These are phyloP conservation scores for Dasyurus viverrinus DNA, from an alignment of 2,113 vertebrate genomes.

Conservation along the genomic window DNA sequence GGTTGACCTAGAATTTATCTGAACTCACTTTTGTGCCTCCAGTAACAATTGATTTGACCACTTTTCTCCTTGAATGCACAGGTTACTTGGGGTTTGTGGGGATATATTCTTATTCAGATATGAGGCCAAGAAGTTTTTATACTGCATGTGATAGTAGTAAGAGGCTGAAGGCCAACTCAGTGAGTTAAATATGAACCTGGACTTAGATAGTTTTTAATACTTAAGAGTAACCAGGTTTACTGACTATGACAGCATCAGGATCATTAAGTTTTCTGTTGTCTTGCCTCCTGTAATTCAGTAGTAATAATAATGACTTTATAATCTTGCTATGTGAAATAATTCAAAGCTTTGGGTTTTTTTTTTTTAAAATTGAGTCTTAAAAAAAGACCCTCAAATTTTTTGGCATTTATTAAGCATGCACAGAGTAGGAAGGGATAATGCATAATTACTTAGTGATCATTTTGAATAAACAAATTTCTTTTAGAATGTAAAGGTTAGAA, in stretches of 20 bases:
- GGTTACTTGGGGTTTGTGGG: neutral
- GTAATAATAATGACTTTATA: slow-evolving; percentile 31
- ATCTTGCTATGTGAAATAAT: slow-evolving; percentile 26
- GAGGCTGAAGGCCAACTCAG: neutral
- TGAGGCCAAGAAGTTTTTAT: neutral
- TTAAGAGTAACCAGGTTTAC: slow-evolving; percentile 9
- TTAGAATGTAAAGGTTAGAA: slow-evolving; percentile 50
- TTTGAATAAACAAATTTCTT: neutral
- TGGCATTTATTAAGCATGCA: slow-evolving; percentile 20
- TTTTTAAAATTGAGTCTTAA: too few relatives aligned
- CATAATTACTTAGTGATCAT: slow-evolving; percentile 25
- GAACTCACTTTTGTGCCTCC: slow-evolving; percentile 3
- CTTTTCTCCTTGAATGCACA: neutral
- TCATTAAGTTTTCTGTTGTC: slow-evolving; percentile 5
- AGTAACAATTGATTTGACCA: slow-evolving; percentile 1
- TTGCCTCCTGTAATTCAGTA: slow-evolving; percentile 13
- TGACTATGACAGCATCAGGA: slow-evolving; percentile 17
- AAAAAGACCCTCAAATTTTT: too few relatives aligned
- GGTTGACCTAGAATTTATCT: neutral
- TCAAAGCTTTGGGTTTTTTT: slow-evolving; percentile 34
- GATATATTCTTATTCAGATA: neutral
- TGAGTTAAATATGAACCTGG: slow-evolving; percentile 10
- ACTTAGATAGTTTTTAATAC: slow-evolving; percentile 14
- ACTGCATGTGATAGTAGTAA: neutral
- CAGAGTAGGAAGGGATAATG: slow-evolving; percentile 25